Conservation (phyloP, 2,888 invertebrate species). For the Netelia fuscicornis region DNA sequence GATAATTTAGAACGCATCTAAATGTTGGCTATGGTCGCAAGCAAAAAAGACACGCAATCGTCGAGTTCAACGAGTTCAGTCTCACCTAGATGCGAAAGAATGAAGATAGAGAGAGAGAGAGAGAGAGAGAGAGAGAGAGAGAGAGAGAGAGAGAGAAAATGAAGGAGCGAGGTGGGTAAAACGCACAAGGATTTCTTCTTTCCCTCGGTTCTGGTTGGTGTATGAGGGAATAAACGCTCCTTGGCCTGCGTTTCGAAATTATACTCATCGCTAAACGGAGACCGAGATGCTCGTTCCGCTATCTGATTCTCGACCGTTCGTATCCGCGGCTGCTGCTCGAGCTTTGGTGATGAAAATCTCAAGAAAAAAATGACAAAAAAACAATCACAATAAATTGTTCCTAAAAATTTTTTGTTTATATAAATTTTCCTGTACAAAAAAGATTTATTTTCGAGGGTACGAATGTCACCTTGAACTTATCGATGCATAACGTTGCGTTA, state of each 20-base stretch:
- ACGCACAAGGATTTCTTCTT: slow-evolving; percentile 68
- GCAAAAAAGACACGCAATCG: slow-evolving; percentile 63
- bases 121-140: slow-evolving; percentile 37
- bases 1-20: slow-evolving; percentile 70
- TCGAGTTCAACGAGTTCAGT: slow-evolving; percentile 48
- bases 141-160: slow-evolving; percentile 21
- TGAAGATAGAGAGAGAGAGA: slow-evolving; percentile 31
- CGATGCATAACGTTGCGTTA: too few relatives aligned
- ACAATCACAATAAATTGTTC: neutral
- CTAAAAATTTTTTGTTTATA: too few relatives aligned
- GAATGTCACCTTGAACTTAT: too few relatives aligned
- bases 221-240: slow-evolving; percentile 60
- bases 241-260: slow-evolving; percentile 62
- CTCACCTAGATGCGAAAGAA: slow-evolving; percentile 30
- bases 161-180: slow-evolving; percentile 51
- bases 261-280: slow-evolving; percentile 64
- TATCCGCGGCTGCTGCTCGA: neutral
- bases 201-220: slow-evolving; percentile 44
- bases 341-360: slow-evolving; percentile 6
- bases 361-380: neutral
- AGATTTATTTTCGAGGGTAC: too few relatives aligned
- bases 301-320: slow-evolving; percentile 35
- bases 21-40: slow-evolving; percentile 49
- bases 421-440: too few relatives aligned
- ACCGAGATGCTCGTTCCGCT: slow-evolving; percentile 58